These are phyloP conservation scores for Epistrophe grossulariae DNA, from an alignment of 2,888 invertebrate species.

Conservation along the genomic window DNA sequence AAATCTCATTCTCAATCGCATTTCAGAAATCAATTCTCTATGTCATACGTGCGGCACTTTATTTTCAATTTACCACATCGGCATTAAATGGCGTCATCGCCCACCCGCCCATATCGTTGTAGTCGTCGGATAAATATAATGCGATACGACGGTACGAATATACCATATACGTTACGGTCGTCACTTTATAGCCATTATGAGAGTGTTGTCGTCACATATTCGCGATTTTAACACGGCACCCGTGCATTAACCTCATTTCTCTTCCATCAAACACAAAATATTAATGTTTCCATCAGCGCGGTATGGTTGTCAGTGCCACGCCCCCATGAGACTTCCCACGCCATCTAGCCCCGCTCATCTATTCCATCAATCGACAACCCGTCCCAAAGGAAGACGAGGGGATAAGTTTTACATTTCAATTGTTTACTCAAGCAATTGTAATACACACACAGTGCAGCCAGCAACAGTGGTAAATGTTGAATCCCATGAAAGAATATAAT, in stretches of 20 bases:
- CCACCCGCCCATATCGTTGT: neutral
- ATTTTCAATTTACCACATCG: slow-evolving; percentile 59
- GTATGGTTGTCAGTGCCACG: neutral
- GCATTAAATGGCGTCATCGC: slow-evolving; percentile 38
- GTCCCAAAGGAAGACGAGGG: slow-evolving; percentile 11
- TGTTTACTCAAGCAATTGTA: slow-evolving; percentile 75
- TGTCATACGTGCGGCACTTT: slow-evolving; percentile 57
- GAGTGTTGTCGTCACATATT: slow-evolving; percentile 39
- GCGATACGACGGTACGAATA: neutral
- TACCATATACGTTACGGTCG: neutral
- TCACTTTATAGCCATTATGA: slow-evolving; percentile 39
- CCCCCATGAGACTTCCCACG: neutral
- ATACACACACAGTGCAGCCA: slow-evolving; percentile 46
- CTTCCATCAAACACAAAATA: slow-evolving; percentile 63
- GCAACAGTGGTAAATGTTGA: slow-evolving; percentile 39
- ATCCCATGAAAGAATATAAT: slow-evolving; percentile 60
- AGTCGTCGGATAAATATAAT: neutral
- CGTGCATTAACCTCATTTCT: slow-evolving; percentile 75
- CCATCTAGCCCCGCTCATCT: neutral
- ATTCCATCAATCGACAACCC: neutral
- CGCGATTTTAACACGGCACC: slow-evolving; percentile 70
- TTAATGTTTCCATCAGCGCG: slow-evolving; percentile 62
- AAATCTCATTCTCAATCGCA: slow-evolving; percentile 63
- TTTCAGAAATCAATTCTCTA: slow-evolving; percentile 58
- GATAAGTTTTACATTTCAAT: slow-evolving; percentile 73